These are phyloP conservation scores for Zalophus californianus DNA, from an alignment of 2,797 vertebrate species.

Conservation along the genomic window DNA sequence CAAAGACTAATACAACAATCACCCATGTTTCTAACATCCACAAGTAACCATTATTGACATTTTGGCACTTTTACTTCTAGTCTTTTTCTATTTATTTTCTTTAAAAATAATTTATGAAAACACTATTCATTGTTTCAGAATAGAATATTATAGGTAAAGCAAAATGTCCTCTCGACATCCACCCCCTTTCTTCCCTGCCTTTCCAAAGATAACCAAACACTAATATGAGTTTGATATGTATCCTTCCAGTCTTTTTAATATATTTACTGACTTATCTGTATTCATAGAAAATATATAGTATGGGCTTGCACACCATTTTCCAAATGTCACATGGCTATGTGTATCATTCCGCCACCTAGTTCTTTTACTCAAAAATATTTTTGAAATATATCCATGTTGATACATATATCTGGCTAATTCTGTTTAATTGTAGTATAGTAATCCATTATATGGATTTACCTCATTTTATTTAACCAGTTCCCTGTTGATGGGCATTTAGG, in stretches of 20 bases:
- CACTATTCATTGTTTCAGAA: neutral
- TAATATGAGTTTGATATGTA: neutral
- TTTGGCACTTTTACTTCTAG: slow-evolving; percentile 14
- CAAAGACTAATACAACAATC: neutral
- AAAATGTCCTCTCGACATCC: neutral
- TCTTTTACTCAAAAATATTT: slow-evolving; percentile 24
- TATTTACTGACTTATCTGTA: neutral
- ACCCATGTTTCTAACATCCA: neutral
- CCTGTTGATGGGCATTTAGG: neutral
- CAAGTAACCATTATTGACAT: neutral
- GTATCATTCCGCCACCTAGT: slow-evolving; percentile 2
- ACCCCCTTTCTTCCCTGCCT: neutral
- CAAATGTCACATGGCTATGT: neutral
- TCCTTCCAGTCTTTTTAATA: neutral
- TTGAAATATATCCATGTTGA: neutral
- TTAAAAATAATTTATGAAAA: slow-evolving; percentile 41
- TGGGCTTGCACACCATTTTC: neutral
- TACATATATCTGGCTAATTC: neutral
- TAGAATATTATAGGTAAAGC: neutral
- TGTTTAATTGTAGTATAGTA: neutral
- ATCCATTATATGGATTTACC: neutral
- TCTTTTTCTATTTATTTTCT: neutral
- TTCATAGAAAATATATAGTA: neutral
- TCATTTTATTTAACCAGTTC: slow-evolving; percentile 28
- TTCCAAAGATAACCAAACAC: slow-evolving; percentile 46